Conservation (phyloP, 23 tunicate genomes). For the Phallusia fumigata region DNA sequence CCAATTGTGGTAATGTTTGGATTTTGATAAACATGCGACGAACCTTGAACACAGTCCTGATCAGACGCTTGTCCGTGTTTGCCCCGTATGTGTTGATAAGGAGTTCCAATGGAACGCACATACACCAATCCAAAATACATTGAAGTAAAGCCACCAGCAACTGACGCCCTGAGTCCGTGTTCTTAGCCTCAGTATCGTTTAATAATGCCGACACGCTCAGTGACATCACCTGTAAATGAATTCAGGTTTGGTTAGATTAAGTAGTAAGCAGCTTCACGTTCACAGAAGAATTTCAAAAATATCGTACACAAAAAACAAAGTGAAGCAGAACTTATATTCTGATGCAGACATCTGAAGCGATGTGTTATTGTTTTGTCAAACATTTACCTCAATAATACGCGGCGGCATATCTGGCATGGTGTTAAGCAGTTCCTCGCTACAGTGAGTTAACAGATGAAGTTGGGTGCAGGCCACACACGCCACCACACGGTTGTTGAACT, state of each 20-base stretch:
- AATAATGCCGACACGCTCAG: conserved; percentile 63
- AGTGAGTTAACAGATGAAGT: conserved; percentile 80
- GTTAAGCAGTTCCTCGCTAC: conserved; percentile 40
- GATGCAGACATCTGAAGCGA: too few species aligned
- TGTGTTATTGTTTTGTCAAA: too few species aligned
- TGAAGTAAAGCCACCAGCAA: conserved; percentile 55
- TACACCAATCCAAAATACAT: conserved; percentile 88
- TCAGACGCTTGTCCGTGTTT: conserved; percentile 68
- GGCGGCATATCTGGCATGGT: conserved; percentile 74
- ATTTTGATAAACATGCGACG: too few species aligned
- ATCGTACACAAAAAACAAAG: too few species aligned
- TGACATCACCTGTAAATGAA: conserved; percentile 59
- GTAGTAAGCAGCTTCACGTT: too few species aligned
- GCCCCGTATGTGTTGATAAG: conserved; percentile 46
- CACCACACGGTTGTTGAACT: conserved; percentile 77
- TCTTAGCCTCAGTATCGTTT: conserved; percentile 58
- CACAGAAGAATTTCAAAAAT: too few species aligned
- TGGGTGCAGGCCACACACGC: conserved; percentile 78
- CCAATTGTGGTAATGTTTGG: too few species aligned
- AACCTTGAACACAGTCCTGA: conserved; percentile 90
- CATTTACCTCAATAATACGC: conserved; percentile 82
- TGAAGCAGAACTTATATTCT: too few species aligned
- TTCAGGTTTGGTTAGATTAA: too few species aligned
- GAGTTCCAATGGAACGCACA: conserved; percentile 71
- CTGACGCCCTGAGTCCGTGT: conserved; percentile 70